Evolutionary conservation across 2,888 invertebrate species (phyloP).

Genomic region (Agrochola lota): DNA sequence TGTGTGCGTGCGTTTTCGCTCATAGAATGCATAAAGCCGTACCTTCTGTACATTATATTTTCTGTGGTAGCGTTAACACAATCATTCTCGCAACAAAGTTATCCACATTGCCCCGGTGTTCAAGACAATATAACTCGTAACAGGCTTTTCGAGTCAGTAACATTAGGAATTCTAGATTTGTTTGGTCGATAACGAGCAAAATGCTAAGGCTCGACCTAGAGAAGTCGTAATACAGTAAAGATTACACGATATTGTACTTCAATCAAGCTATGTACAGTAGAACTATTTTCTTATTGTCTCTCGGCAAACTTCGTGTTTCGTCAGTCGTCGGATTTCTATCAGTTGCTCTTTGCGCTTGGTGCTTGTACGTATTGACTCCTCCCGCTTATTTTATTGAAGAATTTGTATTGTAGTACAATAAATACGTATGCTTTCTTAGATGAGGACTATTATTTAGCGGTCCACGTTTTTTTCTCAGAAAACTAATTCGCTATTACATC

Average conservation of each 20-base stretch:
- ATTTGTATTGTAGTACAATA: background rate
- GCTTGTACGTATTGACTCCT: too few species aligned
- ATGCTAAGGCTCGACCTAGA: background rate
- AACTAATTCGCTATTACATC: background rate
- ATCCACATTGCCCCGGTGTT: constrained; percentile 43
- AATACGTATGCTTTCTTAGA: too few species aligned
- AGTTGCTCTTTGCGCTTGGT: too few species aligned
- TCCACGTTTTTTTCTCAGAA: too few species aligned
- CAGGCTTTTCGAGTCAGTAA: constrained; percentile 38
- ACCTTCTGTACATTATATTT: background rate
- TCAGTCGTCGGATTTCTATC: too few species aligned
- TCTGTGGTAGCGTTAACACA: constrained; percentile 36
- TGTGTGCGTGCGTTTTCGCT: background rate
- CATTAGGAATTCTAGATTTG: constrained; percentile 43
- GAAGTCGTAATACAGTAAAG: background rate
- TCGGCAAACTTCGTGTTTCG: too few species aligned
- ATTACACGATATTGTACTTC: background rate
- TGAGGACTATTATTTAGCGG: too few species aligned
- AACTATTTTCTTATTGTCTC: too few species aligned
- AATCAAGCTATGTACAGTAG: background rate
- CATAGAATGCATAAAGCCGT: too few species aligned
- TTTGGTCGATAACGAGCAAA: constrained; percentile 31
- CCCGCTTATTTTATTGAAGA: background rate
- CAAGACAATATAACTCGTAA: constrained; percentile 46
- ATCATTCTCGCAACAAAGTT: constrained; percentile 54